Base-by-base conservation (phyloP, 2,113 vertebrate genomes). In the Hucho hucho region DNA sequence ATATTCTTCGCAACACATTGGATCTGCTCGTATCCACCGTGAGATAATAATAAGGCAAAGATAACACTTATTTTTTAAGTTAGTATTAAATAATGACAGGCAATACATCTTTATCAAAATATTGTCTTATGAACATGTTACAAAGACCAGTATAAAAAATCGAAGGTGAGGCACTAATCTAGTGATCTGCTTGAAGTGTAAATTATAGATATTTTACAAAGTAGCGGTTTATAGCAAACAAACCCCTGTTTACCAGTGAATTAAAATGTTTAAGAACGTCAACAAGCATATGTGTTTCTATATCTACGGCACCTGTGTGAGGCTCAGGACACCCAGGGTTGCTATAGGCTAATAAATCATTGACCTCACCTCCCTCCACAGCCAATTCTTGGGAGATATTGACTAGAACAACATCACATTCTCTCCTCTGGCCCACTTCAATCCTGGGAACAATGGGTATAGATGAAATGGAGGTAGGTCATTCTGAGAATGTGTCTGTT, bases 381-480 rank as follows among this genome's bases (percentile, higher is more conserved):
- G 26, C 69, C 70, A 64, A 78, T 83, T 85, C 78, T 82, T 79
- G 53, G 1, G 56, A 73, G 71, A 64, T 75, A 75, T 80, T 85
- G 77, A 74, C 75, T 83, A n/a, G 77, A 74, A 70, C 80, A 83
- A 84, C 79, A 77, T 64, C 73, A 74, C 43, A 68, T 80, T 80
- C 37, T 63, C 72, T 78, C 70, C 72, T 76, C 78, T 78, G 86
- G 90, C 80, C 73, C 82, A 90, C 90, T 93, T 84, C 86, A 87
- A 84, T 79, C 73, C 74, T 69, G 64, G 66, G 88, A 87, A 94
- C 93, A 94, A 93, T 93, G 78, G 84, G 81, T 82, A 84, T 80
- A 86, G 87, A 88, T 81, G 88, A 82, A 82, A 77, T 83, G 85
- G 90, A 87, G 85, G 82, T 82, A 81, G 84, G 83, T 82, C 80